phyloP scores from a whole-genome alignment of 2,888 invertebrate species.

The Ecliptopera silaceata region DNA sequence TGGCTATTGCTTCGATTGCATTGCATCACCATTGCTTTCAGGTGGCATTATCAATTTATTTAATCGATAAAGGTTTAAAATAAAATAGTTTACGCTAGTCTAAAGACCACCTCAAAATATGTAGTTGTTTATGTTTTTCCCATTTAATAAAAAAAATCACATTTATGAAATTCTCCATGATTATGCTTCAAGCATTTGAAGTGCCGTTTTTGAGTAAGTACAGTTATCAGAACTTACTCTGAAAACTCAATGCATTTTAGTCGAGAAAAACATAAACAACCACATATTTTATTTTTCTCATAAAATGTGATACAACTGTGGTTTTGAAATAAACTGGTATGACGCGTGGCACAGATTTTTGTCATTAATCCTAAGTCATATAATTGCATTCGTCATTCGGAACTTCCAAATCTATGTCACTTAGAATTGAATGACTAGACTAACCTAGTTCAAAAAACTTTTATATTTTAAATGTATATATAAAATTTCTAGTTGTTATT shows the following conservation, averaged over 20 bases:
- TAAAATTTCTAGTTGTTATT: conserved; percentile 11
- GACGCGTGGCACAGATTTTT: conserved; percentile 27
- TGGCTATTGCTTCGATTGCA: conserved; percentile 25
- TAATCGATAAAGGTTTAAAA: conserved; percentile 30
- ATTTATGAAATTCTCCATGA: no score
- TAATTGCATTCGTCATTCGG: conserved; percentile 26
- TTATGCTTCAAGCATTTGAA: no score
- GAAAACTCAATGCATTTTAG: no score
- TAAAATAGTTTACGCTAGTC: neutral
- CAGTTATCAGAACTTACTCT: no score
- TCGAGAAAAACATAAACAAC: no score
- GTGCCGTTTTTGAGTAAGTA: no score
- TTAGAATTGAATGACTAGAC: conserved; percentile 21
- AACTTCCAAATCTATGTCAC: conserved; percentile 17
- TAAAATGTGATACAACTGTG: conserved; percentile 10
- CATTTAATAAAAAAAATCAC: no score
- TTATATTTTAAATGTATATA: neutral
- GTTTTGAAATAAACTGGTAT: conserved; percentile 5
- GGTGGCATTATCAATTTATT: conserved; percentile 32
- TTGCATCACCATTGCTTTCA: conserved; percentile 35
- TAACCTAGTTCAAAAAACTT: neutral
- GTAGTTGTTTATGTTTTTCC: no score
- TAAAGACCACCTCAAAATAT: conserved; percentile 8
- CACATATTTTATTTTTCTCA: neutral
- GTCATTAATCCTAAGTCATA: conserved; percentile 18